A percentile compares a stretch with the other conserved stretches of the same genome.
Evolutionary conservation across 2,888 invertebrate species (phyloP).

Genomic region (Eupithecia inturbata): DNA sequence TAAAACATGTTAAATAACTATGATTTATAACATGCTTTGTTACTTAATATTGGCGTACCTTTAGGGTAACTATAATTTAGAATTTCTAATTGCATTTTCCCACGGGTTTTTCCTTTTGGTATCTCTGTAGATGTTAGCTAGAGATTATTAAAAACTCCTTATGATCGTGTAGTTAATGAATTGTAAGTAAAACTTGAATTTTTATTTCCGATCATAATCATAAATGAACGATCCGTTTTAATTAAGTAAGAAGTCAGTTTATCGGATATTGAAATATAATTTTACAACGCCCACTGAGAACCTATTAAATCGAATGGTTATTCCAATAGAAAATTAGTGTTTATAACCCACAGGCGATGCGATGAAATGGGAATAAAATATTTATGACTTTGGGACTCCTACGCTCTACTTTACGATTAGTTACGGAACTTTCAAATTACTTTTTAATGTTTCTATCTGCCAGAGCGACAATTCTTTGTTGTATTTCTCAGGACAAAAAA

Average conservation of each 20-base stretch:
- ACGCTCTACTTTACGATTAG: constrained; percentile 64
- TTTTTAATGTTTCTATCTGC: constrained; percentile 64
- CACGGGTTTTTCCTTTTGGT: not conserved
- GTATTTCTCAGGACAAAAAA: constrained; percentile 21
- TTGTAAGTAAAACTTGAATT: not conserved
- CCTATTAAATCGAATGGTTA: constrained; percentile 34
- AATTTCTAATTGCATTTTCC: not conserved
- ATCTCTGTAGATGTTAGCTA: not conserved
- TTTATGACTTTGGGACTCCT: constrained; percentile 57
- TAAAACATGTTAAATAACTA: no score
- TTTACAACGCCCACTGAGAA: constrained; percentile 32
- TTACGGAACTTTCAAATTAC: constrained; percentile 62
- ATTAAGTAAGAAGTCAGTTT: constrained; percentile 32
- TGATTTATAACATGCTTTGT: no score
- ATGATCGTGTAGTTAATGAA: not conserved
- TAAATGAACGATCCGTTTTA: constrained; percentile 22
- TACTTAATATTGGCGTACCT: no score
- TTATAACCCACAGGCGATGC: constrained; percentile 47
- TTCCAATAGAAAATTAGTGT: constrained; percentile 42
- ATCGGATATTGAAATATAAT: constrained; percentile 27
- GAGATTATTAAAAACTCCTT: not conserved
- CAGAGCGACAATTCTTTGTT: constrained; percentile 48
- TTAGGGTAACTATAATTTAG: not conserved
- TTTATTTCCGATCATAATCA: constrained; percentile 11
- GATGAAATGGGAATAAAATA: constrained; percentile 51